Conservation (phyloP, 2,113 vertebrate species). For the Cephalopterus ornatus region DNA sequence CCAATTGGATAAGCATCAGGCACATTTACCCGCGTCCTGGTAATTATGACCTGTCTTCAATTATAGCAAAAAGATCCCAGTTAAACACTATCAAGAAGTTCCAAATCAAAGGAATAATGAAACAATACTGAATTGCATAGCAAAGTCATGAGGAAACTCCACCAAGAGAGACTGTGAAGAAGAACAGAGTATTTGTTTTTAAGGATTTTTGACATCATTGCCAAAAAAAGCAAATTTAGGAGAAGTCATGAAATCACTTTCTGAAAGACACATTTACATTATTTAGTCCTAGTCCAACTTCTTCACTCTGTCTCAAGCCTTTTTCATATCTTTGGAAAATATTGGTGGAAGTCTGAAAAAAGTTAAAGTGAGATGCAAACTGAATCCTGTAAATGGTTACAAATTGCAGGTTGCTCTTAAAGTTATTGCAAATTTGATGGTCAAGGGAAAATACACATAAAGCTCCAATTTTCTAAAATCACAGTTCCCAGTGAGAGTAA, state of each 20-base stretch:
- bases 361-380: not conserved
- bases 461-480: not conserved
- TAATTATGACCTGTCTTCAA: not conserved
- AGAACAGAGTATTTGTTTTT: not conserved
- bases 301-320: not conserved
- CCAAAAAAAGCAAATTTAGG: not conserved
- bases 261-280: not conserved
- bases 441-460: not conserved
- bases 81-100: not conserved
- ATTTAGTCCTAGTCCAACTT: not conserved
- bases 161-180: not conserved
- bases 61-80: not conserved
- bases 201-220: not conserved
- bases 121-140: not conserved
- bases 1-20: not conserved
- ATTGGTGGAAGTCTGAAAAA: not conserved
- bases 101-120: not conserved
- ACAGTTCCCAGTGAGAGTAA: not conserved
- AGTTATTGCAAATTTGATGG: not conserved
- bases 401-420: not conserved
- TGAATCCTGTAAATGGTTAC: not conserved
- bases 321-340: not conserved
- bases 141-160: fast-evolving
- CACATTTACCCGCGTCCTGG: not conserved
- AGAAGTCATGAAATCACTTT: not conserved